Evolutionary conservation across 2,797 vertebrate genomes (phyloP), one percentile per base, ranked within the genome.

Genomic region (Lutjanus campechanus): DNA sequence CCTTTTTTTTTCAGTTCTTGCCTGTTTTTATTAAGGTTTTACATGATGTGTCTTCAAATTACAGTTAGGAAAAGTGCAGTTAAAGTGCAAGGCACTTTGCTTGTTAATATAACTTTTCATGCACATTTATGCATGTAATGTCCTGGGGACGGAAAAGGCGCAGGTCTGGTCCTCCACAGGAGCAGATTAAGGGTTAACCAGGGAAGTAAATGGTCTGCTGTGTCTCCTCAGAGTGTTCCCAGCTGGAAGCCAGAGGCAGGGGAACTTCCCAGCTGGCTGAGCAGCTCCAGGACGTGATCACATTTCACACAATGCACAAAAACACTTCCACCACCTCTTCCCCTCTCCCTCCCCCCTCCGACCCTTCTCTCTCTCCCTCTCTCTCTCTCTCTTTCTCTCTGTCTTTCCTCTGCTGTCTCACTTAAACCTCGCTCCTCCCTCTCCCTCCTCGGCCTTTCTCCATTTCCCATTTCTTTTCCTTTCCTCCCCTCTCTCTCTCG

Each of bases 201-300:
- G 40, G 43, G 79, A 69, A 77, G 76, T 73, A 16, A 56, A 69
- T 60, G 85, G 74, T 73, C 79, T 79, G 74, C 77, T 82, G 78
- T 75, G 85, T 85, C 77, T 78, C 61, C 50, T 87, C 82, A 19
- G 79, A 91, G 86, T 55, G 17, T 81, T 92, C 83, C 85, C 90
- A 91, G 88, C 89, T 92, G 90, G 85, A 88, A 79, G 69, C 59
- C 63, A 46, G 82, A 64, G 43, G 75, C 72, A 61, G 83, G 88
- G 91, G 88, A 76, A 85, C 85, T 94, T 94, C 90, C 93, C 93
- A 93, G 93, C 86, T 91, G 91, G 90, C 89, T 79, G 81, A 79
- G 78, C 71, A 68, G 83, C 84, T 89, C 85, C 89, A 88, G 88
- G 91, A 91, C 86, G 65, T 69, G 91, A 92, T 94, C 93, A 86